Evolutionary conservation across 2,797 vertebrate genomes (phyloP).

Genomic region (Arctocebus calabarensis): DNA sequence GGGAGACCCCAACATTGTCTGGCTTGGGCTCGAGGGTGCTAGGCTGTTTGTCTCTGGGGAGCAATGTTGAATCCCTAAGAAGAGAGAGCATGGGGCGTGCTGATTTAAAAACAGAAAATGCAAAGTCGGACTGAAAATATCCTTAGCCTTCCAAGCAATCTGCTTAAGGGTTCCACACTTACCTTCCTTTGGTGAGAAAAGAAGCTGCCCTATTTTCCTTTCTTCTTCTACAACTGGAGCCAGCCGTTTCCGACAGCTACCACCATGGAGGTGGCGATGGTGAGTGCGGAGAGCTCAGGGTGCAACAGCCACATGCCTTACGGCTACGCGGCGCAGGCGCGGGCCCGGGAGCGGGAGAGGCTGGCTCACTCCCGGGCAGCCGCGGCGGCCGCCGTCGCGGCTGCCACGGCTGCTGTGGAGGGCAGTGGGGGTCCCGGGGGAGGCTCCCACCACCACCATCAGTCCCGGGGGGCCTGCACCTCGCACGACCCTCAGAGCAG

Average conservation of each 20-base stretch:
- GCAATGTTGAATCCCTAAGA: constrained; percentile 60
- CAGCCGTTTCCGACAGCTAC: constrained; percentile 64
- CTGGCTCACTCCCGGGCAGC: constrained; percentile 91
- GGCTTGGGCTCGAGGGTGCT: constrained; percentile 27
- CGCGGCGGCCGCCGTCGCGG: constrained; percentile 89
- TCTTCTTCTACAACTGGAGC: constrained; percentile 63
- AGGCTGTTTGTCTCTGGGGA: constrained; percentile 62
- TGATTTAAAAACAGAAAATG: constrained; percentile 84
- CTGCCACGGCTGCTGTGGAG: constrained; percentile 87
- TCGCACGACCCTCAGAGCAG: constrained; percentile 86
- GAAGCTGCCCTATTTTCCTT: constrained; percentile 77
- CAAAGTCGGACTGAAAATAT: constrained; percentile 83
- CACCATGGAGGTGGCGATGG: constrained; percentile 99
- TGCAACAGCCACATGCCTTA: constrained; percentile 98
- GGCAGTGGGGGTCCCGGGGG: constrained; percentile 87
- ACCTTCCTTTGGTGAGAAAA: constrained; percentile 78
- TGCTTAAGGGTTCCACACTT: constrained; percentile 84
- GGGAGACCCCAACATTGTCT: constrained; percentile 28
- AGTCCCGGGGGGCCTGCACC: constrained; percentile 89
- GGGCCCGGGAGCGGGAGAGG: constrained; percentile 94
- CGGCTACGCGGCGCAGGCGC: constrained; percentile 94
- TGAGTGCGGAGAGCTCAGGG: constrained; percentile 96
- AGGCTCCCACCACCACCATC: constrained; percentile 88
- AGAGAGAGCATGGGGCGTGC: constrained; percentile 75
- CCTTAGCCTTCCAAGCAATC: constrained; percentile 75